Evolutionary conservation across 2,888 invertebrate species (phyloP), one percentile per base, ranked within the genome.

Genomic region (Cantharis nigra): DNA sequence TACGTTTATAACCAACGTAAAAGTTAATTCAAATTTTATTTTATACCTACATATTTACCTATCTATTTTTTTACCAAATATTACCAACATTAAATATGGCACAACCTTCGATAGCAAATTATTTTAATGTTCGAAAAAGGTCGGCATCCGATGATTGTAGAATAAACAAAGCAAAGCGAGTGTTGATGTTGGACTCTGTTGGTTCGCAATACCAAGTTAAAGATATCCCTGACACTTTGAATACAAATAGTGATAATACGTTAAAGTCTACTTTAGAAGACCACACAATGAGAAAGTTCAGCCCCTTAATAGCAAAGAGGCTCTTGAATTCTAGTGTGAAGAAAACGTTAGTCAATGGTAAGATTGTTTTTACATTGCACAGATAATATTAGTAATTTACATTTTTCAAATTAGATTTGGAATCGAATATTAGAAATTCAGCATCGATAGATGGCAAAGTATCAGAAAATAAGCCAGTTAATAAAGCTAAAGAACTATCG

Each of bases 111-210:
- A 91, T 96, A 77, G 93, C 93, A 79, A 91, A 92, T 80, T 96
- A 91, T 90, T 96, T 95, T 87, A 93, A 91, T 86, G 93, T 92
- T 84, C 91, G 95, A 85, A 96, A 96, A 89, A 91, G 95, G 83
- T 90, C 92, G 77, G 94, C 93, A n/a, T 87, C 90, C 9, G 94
- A 95, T 71, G 95, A 95, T 85, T 85, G 89, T 74, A 89, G 89
- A 79, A 80, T 85, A 81, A 84, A 82, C 82, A 87, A 88, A 86
- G 86, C 88, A 86, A 91, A 87, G 86, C 92, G 92, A 87, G 89
- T 91, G 69, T 83, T 89, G 75, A 75, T 88, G 75, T 83, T 89
- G 69, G 89, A 89, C 80, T 69, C 79, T 28, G 78, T 77, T 79
- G 65, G 33, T n/a, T 20, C 69, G 33, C 62, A 64, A 28, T 14